Conservation (phyloP, 2,888 invertebrate species). For the Maniola hyperantus region DNA sequence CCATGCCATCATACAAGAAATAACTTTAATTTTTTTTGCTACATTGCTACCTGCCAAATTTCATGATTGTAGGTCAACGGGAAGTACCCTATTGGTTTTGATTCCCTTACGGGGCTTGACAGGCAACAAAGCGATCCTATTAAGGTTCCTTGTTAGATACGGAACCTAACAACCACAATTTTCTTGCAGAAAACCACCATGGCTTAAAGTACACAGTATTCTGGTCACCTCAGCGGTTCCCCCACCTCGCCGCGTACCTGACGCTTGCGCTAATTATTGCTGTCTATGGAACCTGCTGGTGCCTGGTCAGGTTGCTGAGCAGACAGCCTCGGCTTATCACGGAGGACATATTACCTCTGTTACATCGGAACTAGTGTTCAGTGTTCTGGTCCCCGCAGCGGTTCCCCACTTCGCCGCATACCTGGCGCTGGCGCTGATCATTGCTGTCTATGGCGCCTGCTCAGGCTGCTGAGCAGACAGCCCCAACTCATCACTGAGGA, state of each 20-base stretch:
- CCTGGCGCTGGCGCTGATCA: conserved; percentile 54
- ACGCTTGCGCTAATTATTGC: conserved; percentile 49
- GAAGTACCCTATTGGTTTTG: no score
- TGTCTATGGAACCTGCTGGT: conserved; percentile 35
- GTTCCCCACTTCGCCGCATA: conserved; percentile 85
- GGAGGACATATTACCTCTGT: conserved; percentile 41
- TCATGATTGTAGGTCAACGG: no score
- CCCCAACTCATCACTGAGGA: conserved; percentile 35
- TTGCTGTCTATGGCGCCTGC: conserved; percentile 36
- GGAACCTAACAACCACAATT: no score
- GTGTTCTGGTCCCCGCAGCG: conserved; percentile 90
- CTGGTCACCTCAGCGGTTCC: conserved; percentile 89
- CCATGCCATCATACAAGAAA: no score
- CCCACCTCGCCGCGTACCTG: conserved; percentile 82
- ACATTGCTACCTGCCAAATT: no score
- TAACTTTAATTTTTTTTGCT: no score
- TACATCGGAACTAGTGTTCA: conserved; percentile 38
- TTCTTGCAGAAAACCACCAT: conserved; percentile 83
- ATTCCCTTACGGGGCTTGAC: no score
- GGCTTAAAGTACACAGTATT: conserved; percentile 87
- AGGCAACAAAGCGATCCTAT: no score
- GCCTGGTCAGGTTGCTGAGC: conserved; percentile 36
- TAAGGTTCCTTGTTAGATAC: no score
- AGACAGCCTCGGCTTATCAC: conserved; percentile 31
- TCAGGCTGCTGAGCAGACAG: conserved; percentile 38